Base-by-base conservation (phyloP, 2,888 invertebrate genomes). In the Pogonocherus hispidulus region DNA sequence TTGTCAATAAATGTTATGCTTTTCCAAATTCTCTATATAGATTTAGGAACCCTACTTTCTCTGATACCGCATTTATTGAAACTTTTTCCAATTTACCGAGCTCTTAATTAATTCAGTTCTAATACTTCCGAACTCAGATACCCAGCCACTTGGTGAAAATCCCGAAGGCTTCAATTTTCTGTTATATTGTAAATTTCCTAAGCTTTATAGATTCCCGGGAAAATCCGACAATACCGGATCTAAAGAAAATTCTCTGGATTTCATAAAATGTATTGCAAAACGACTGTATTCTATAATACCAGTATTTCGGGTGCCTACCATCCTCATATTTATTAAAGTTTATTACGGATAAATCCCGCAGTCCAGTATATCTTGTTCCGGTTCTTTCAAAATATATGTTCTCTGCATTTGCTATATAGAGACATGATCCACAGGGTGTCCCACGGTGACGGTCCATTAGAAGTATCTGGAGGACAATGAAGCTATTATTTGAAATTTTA, bases 261-360 rank as follows among this genome's bases (percentile, higher is more conserved):
- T 49, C 20, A 63, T 44, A 63, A 63, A 63, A 52, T 44, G 63
- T 54, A 63, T 37, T 41, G 44, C 19, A 41, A 63, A 22, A 35
- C 55, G 37, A 63, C 23, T 23, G 18, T 44, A 23, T 44, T 55
- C 46, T 37, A 41, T 63, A 46, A 52, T 44, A 27, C 22, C 55
- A 54, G 55, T 54, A 63, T 63, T 54, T 37, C 19, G 55, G 37
- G 63, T 55, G 55, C 54, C 20, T 55, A 37, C 27, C 20, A 37
- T 63, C 52, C 20, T 37, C 63, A 19, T 19, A 63, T 55, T 63
- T 23, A 46, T 60, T 20, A 14, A 20, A 60, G 14, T 47, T 27
- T 32, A 32, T 32, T 11, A 11, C 19, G 14, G 52, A 18, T 52
- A 32, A 52, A 52, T 52, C 32, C 32, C 32, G 32, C 32, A n/a